A percentile compares a stretch with the other conserved stretches of the same genome.
Evolutionary conservation across 2,888 invertebrate genomes (phyloP).

Genomic region (Dascillus cervinus): DNA sequence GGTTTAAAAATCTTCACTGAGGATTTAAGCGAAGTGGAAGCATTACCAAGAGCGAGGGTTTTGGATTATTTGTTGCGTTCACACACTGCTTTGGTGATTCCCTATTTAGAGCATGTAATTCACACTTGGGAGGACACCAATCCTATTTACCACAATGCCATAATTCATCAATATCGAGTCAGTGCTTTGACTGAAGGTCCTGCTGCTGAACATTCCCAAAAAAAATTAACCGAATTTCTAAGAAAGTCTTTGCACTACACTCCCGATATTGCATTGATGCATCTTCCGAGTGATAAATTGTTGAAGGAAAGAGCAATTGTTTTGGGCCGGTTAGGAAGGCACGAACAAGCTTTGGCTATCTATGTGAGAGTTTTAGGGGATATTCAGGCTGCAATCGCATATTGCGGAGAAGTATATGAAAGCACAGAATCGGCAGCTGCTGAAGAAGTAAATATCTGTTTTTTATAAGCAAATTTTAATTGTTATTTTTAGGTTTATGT

Average conservation of each 20-base stretch:
- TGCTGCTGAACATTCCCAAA: slow-evolving; percentile 45
- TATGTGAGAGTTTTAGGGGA: slow-evolving; percentile 86
- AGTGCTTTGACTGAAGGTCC: slow-evolving; percentile 43
- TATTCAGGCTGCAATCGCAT: slow-evolving; percentile 72
- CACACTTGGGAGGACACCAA: slow-evolving; percentile 81
- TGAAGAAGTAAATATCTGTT: slow-evolving; percentile 1
- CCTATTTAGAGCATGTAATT: slow-evolving; percentile 93
- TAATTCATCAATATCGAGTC: slow-evolving; percentile 84
- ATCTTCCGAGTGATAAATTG: slow-evolving; percentile 78
- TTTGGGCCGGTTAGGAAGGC: slow-evolving; percentile 80
- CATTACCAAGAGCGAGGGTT: slow-evolving; percentile 79
- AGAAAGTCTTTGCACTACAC: slow-evolving; percentile 74
- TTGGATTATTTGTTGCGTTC: slow-evolving; percentile 80
- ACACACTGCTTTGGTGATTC: slow-evolving; percentile 75
- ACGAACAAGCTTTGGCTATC: slow-evolving; percentile 88
- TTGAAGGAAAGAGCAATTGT: slow-evolving; percentile 94
- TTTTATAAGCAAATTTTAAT: background rate
- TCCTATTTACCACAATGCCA: slow-evolving; percentile 80
- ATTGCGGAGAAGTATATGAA: slow-evolving; percentile 66
- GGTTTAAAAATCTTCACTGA: slow-evolving; percentile 84
- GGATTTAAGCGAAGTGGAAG: slow-evolving; percentile 80
- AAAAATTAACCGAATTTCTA: slow-evolving; percentile 69
- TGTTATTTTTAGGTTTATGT: slow-evolving; percentile 39
- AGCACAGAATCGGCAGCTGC: slow-evolving; percentile 11
- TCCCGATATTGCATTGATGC: slow-evolving; percentile 76